phyloP scores from a whole-genome alignment of 2,888 invertebrate genomes.

The Melipona beecheii region DNA sequence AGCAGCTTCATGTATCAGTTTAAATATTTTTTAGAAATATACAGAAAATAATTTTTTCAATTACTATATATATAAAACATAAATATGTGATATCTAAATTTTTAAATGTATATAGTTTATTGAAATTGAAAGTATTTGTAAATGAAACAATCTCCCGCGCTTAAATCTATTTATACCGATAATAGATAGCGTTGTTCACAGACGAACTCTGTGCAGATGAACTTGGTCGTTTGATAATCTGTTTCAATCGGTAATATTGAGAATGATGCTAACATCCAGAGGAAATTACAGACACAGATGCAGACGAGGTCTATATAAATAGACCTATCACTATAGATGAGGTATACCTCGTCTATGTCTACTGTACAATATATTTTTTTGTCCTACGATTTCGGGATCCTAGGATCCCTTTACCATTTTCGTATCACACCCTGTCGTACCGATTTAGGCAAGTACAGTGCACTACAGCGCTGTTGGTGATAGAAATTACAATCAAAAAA shows the following conservation, averaged over 20 bases:
- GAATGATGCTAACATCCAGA: neutral
- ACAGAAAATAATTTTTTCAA: neutral
- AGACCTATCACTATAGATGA: too few relatives aligned
- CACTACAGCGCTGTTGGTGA: too few relatives aligned
- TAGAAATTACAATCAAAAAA: too few relatives aligned
- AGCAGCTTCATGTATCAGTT: neutral
- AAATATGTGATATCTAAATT: neutral
- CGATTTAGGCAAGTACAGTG: too few relatives aligned
- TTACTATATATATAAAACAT: neutral
- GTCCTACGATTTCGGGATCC: too few relatives aligned
- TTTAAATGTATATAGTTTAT: neutral
- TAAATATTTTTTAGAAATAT: neutral
- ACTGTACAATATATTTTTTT: too few relatives aligned
- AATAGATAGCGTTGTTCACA: constrained; percentile 5
- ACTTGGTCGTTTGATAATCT: neutral
- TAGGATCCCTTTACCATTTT: too few relatives aligned
- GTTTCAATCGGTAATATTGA: neutral
- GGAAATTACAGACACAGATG: too few relatives aligned
- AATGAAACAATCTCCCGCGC: constrained; percentile 1
- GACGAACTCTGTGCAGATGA: too few relatives aligned
- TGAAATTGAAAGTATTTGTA: neutral
- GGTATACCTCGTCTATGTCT: too few relatives aligned
- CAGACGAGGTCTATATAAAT: too few relatives aligned
- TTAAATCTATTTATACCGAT: neutral
- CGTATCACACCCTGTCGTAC: too few relatives aligned